Evolutionary conservation across 92 coral and sea anemone genomes (phyloP).

Genomic region (Blastomussa wellsi): DNA sequence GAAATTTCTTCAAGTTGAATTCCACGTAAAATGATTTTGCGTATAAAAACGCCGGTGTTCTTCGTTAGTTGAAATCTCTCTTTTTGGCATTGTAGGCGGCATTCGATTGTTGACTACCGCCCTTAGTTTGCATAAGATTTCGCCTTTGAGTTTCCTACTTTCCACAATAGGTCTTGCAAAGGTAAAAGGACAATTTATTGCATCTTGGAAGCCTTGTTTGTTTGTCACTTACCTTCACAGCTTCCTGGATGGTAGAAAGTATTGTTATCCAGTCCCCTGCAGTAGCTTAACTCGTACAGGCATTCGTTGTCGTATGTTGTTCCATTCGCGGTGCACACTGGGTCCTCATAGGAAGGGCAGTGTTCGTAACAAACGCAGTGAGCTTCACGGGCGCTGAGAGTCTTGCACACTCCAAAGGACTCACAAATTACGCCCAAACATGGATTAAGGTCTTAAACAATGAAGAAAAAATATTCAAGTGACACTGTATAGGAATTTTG

Average conservation of each 20-base stretch:
- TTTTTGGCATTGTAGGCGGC: no score
- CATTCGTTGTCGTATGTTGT: conserved; percentile 14
- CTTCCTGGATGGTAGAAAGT: not conserved
- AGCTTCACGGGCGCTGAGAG: not conserved
- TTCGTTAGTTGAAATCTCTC: no score
- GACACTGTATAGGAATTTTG: not conserved
- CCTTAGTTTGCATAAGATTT: no score
- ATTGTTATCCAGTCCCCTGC: not conserved
- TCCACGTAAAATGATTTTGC: no score
- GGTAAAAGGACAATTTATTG: not conserved
- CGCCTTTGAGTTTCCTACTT: not conserved
- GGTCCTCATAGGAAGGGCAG: not conserved
- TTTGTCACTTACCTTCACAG: not conserved
- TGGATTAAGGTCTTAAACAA: not conserved
- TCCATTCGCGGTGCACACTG: conserved; percentile 4
- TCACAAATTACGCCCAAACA: not conserved
- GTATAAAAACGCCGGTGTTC: no score
- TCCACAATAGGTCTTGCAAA: no score
- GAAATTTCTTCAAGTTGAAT: no score
- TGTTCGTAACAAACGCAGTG: not conserved
- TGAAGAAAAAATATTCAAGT: not conserved
- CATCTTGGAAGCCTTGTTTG: not conserved
- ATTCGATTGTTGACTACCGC: no score
- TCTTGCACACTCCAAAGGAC: not conserved
- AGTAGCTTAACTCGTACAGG: not conserved